Evolutionary conservation across 2,113 vertebrate genomes (phyloP), one percentile per base, ranked within the genome.

Genomic region (Setophaga coronata): DNA sequence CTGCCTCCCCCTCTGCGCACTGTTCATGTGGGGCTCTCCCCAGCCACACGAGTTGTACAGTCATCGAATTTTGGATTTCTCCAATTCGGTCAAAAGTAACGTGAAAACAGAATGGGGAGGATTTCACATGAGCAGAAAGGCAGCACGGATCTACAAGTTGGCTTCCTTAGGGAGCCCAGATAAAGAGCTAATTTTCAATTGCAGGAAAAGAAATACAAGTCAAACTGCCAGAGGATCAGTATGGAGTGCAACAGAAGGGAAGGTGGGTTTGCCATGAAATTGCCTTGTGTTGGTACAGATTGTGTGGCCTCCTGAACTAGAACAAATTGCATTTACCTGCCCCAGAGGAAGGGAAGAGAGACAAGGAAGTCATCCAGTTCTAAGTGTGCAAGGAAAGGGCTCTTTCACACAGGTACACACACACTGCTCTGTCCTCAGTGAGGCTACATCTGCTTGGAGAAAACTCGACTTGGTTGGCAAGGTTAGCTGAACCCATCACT

Each of bases 401-500:
- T 42, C 31, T 64, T 36, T 19, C 4, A 60, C 33, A 17, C 31
- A 8, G 2, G 2, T 1, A 12, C 10, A 70, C 7, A 25, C 15
- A 61, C 28, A 25, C 13, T 4, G 36, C 51, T 43, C 33, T 54
- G 48, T 62, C 33, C 64, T n/a, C 36, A 10, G 33, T 24, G n/a
- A 74, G 42, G 34, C 74, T 67, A 20, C 23, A 36, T 54, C 14
- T 20, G 0, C 36, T 23, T 23, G 26, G 24, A 82, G 78, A 72
- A 81, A 89, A 69, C 23, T 40, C 21, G 25, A 69, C 57, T 89
- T 36, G 7, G 23, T 57, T 17, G 0, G 66, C 48, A 82, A 71
- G 80, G 86, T 94, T 95, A 87, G 67, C 78, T 70, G 70, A 96
- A 79, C 29, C 36, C 25, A n/a, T 71, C 34, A 6, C 73, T 33